Evolutionary conservation across 37 sponge, comb jelly and placozoan genomes (phyloP).

Genomic region (Axinella damicornis): DNA sequence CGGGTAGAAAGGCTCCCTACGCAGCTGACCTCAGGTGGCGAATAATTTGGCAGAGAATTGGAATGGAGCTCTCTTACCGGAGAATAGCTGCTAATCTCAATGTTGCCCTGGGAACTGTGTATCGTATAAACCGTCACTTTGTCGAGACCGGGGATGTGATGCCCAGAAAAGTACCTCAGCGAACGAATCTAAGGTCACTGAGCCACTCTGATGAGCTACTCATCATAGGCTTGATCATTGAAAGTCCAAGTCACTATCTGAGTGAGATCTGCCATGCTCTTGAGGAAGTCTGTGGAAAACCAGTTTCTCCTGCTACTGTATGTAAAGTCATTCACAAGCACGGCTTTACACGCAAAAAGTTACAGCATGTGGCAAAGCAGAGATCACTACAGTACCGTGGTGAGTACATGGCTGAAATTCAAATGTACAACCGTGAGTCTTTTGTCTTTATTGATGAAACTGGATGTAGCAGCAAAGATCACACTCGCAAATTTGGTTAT

Average conservation of each 20-base stretch:
- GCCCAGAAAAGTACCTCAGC: background rate
- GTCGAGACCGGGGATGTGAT: constrained; percentile 6
- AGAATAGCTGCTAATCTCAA: constrained; percentile 25
- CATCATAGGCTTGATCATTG: constrained; percentile 7
- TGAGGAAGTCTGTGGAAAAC: constrained; percentile 9
- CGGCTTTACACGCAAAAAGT: constrained; percentile 5
- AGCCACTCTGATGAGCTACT: constrained; percentile 15
- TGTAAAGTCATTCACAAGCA: background rate
- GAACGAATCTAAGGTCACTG: background rate
- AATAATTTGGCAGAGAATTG: constrained; percentile 17
- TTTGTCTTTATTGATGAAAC: constrained; percentile 37
- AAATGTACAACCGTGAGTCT: background rate
- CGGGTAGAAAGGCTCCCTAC: background rate
- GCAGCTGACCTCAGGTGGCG: constrained; percentile 14
- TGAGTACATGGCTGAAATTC: constrained; percentile 19
- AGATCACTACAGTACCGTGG: constrained; percentile 33
- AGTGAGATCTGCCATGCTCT: background rate
- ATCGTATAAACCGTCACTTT: background rate
- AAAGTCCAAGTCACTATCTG: constrained; percentile 17
- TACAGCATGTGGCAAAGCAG: constrained; percentile 15
- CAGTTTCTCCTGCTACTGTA: background rate
- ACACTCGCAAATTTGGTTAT: constrained; percentile 35
- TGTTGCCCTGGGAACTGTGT: constrained; percentile 14
- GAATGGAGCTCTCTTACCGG: constrained; percentile 13
- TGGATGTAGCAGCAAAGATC: constrained; percentile 31